phyloP scores from a whole-genome alignment of 2,113 vertebrate genomes.

The Speoplatyrhinus poulsoni region DNA sequence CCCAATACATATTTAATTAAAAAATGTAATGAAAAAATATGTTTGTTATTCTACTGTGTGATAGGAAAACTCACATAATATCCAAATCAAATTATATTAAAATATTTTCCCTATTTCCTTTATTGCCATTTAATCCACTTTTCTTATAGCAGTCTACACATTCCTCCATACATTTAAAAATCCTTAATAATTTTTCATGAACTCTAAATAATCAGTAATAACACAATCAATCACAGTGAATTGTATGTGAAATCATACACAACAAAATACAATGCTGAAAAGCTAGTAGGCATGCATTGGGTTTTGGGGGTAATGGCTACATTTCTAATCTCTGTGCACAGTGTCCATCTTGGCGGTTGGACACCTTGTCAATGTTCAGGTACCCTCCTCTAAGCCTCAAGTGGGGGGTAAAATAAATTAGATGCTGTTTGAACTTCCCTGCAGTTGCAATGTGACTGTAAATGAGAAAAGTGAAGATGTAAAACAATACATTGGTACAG shows the following conservation, averaged over 20 bases:
- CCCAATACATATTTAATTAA: too few species aligned
- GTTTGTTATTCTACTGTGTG: background rate
- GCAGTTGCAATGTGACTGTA: conserved; percentile 79
- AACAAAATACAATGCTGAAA: background rate
- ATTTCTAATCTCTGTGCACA: conserved; percentile 69
- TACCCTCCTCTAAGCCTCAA: conserved; percentile 71
- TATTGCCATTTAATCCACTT: too few species aligned
- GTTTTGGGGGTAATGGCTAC: conserved; percentile 53
- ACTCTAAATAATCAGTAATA: background rate
- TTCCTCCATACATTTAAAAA: too few species aligned
- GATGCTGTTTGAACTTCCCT: conserved; percentile 82
- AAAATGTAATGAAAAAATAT: too few species aligned
- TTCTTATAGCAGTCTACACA: too few species aligned
- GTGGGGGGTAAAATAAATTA: conserved; percentile 81
- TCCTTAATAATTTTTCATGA: too few species aligned
- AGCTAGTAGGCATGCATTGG: conserved; percentile 26
- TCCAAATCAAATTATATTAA: background rate
- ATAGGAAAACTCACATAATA: background rate
- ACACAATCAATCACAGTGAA: background rate
- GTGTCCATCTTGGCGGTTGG: conserved; percentile 70
- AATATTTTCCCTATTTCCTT: too few species aligned
- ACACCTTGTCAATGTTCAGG: conserved; percentile 81
- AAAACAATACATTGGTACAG: conserved; percentile 62
- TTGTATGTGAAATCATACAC: background rate
- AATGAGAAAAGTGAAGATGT: conserved; percentile 56